Conservation (phyloP, 2,113 vertebrate genomes). For the Oreocharis arfaki region DNA sequence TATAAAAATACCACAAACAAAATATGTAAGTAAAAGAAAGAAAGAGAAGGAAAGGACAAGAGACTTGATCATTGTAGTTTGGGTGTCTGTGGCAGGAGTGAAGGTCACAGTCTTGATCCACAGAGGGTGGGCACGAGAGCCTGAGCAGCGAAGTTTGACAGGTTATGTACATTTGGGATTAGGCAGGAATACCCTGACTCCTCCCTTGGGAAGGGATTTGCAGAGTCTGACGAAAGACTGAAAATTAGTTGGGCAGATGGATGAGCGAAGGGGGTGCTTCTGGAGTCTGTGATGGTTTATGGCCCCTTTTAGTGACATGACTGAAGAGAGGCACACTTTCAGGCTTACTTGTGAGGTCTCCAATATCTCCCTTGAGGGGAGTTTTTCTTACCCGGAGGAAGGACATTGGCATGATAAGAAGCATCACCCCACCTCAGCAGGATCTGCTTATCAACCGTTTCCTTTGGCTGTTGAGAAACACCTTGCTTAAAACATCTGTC, state of each 20-base stretch:
- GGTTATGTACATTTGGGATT: background rate
- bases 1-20: background rate
- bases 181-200: fast-evolving
- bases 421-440: background rate
- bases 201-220: background rate
- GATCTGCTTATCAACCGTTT: fast-evolving
- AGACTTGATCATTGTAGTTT: background rate
- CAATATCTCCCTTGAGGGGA: no score
- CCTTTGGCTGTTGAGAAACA: background rate
- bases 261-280: background rate
- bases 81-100: background rate
- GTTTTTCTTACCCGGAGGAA: background rate
- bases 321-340: background rate
- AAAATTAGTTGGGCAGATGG: background rate
- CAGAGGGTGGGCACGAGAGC: background rate
- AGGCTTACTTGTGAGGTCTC: background rate
- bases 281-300: background rate
- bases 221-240: background rate
- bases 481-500: background rate
- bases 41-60: background rate
- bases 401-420: background rate
- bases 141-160: background rate
- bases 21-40: background rate
- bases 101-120: background rate
- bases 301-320: background rate